Evolutionary conservation across 2,797 vertebrate genomes (phyloP).

Genomic region (Phalanger gymnotis): DNA sequence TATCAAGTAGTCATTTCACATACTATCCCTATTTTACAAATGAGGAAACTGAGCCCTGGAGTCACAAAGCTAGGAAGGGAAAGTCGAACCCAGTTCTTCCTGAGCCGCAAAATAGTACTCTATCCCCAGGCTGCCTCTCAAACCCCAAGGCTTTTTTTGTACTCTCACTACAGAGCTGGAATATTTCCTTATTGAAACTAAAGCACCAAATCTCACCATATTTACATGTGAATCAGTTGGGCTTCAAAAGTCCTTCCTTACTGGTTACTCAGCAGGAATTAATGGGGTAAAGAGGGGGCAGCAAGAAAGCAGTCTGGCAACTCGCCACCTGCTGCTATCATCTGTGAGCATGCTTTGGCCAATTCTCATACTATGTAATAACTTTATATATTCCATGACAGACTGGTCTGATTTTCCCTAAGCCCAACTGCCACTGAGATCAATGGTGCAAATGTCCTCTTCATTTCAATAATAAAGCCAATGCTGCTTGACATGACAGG

Average conservation of each 20-base stretch:
- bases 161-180: slow-evolving; percentile 15
- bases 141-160: background rate
- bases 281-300: slow-evolving; percentile 38
- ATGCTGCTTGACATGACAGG: slow-evolving; percentile 58
- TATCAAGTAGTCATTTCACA: background rate
- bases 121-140: background rate
- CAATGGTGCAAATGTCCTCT: slow-evolving; percentile 61
- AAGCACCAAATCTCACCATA: slow-evolving; percentile 17
- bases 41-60: background rate
- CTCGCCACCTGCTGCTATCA: background rate
- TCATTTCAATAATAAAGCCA: slow-evolving; percentile 70
- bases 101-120: background rate
- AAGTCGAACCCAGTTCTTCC: background rate
- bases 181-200: background rate
- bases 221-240: slow-evolving; percentile 38
- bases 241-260: slow-evolving; percentile 38
- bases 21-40: slow-evolving; percentile 2
- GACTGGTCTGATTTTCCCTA: slow-evolving; percentile 8
- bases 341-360: slow-evolving; percentile 2
- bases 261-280: slow-evolving; percentile 3
- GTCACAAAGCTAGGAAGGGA: background rate
- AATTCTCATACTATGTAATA: background rate
- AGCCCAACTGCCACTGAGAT: slow-evolving; percentile 61
- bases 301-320: slow-evolving; percentile 14
- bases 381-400: slow-evolving; percentile 44